phyloP scores from a whole-genome alignment of 1,140 invertebrate species.

The Popillia japonica region DNA sequence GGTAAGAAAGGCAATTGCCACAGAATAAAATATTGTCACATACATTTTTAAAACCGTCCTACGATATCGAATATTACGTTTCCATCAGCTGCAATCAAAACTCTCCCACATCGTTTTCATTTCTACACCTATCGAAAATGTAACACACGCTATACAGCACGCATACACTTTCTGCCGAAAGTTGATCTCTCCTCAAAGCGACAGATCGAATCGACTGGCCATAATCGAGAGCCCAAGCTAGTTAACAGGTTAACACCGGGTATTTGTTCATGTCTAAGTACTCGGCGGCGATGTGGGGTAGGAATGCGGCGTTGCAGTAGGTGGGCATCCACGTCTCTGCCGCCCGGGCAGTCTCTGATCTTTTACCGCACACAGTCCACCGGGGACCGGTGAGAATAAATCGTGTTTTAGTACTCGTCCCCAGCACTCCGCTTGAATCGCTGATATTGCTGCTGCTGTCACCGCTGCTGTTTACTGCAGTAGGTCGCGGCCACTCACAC shows the following conservation, averaged over 20 bases:
- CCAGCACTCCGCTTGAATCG: constrained; percentile 1
- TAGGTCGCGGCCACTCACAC: not conserved
- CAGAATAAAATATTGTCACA: too few species aligned
- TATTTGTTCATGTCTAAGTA: constrained; percentile 34
- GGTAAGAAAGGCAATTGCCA: too few species aligned
- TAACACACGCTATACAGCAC: too few species aligned
- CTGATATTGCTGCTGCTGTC: not conserved
- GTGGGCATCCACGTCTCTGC: constrained; percentile 26
- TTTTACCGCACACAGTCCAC: constrained; percentile 21
- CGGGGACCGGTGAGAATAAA: constrained; percentile 30
- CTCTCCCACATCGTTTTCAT: too few species aligned
- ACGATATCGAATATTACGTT: too few species aligned
- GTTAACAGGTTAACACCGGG: constrained; percentile 33
- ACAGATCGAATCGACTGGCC: not conserved
- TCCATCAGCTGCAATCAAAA: too few species aligned
- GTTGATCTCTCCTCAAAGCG: too few species aligned
- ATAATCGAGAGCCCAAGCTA: constrained; percentile 8
- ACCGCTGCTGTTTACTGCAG: not conserved
- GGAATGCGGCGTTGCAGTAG: constrained; percentile 33
- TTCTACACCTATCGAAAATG: too few species aligned
- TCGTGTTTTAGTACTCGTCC: constrained; percentile 13
- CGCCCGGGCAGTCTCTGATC: constrained; percentile 15
- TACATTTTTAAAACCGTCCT: too few species aligned
- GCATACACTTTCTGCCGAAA: too few species aligned
- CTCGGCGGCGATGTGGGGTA: constrained; percentile 19